Conservation (phyloP, 2,888 invertebrate genomes). For the Prosapia bicincta region DNA sequence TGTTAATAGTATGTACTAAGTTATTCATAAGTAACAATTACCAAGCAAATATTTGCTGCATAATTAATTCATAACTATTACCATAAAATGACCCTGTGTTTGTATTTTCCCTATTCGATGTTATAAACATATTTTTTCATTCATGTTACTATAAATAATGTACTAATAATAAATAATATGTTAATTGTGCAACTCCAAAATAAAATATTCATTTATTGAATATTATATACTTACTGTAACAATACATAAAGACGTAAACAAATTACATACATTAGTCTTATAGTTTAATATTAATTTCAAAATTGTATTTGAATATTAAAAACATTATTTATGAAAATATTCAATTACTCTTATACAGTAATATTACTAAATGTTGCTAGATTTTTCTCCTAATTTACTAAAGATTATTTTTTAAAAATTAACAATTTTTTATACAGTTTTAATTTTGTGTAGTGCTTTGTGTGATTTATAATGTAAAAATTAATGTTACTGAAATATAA, state of each 20-base stretch:
- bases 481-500: background rate
- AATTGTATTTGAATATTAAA: background rate
- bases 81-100: background rate
- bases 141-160: background rate
- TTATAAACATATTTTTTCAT: conserved; percentile 2
- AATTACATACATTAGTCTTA: background rate
- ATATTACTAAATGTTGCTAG: background rate
- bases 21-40: background rate
- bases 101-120: background rate
- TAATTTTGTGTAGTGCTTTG: background rate
- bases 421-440: background rate
- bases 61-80: background rate
- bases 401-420: background rate
- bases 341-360: background rate
- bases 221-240: background rate
- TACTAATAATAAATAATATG: background rate
- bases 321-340: background rate
- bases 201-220: background rate
- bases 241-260: background rate
- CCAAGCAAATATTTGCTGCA: background rate
- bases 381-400: background rate
- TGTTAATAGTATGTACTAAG: background rate
- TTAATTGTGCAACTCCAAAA: background rate
- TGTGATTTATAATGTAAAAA: background rate
- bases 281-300: background rate